Conservation (phyloP, 30 jellyfish, hydroid and myxozoan species). For the Aurelia aurita complex sp. Pacific region DNA sequence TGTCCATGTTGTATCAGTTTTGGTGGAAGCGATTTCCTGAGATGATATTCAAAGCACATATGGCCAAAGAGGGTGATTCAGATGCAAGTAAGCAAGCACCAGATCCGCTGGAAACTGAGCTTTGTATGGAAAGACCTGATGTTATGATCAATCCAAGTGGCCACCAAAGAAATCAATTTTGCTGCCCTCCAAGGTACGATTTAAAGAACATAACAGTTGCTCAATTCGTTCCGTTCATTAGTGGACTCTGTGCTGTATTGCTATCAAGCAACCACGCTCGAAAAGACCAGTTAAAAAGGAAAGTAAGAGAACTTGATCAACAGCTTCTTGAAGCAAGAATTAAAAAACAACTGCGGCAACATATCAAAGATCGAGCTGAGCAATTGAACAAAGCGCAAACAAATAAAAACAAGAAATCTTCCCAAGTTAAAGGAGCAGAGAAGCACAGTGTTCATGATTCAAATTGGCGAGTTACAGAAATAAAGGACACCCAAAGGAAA, state of each 20-base stretch:
- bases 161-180: neutral
- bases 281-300: conserved; percentile 10
- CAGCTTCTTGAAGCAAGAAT: conserved; percentile 35
- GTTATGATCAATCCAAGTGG: neutral
- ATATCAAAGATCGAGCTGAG: conserved; percentile 26
- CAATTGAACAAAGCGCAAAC: conserved; percentile 2
- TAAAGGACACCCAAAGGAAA: no score
- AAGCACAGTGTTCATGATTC: neutral
- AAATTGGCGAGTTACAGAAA: conserved; percentile 21
- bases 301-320: conserved; percentile 10
- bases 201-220: neutral
- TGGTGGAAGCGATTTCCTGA: conserved; percentile 69
- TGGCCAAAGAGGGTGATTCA: neutral
- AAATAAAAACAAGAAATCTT: neutral
- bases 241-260: conserved; percentile 3
- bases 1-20: conserved; percentile 28
- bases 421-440: neutral
- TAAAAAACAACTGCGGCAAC: conserved; percentile 49
- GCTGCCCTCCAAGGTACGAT: neutral
- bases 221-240: conserved; percentile 4
- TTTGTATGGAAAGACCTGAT: no score
- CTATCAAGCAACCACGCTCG: conserved; percentile 26
- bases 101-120: neutral
- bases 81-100: neutral
- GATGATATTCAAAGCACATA: neutral